Conservation (phyloP, 2,113 vertebrate species). For the cattle (Bos taurus) region DNA sequence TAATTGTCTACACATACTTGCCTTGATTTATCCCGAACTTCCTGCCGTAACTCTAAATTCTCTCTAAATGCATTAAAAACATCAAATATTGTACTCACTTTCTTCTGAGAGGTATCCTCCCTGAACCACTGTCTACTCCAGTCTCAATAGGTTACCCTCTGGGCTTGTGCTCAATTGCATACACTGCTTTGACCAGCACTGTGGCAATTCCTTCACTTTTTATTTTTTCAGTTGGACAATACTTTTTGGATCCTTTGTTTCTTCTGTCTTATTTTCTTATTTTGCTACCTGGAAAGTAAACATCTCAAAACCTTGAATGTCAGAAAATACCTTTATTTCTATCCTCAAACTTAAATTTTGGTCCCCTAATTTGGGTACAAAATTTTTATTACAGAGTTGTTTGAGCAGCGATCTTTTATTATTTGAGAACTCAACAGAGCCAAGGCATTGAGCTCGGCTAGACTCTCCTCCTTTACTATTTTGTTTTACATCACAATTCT, state of each 20-base stretch:
- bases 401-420: background rate
- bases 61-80: background rate
- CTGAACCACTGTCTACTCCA: background rate
- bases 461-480: background rate
- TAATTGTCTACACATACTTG: background rate
- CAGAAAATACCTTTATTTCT: background rate
- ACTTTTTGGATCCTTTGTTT: background rate
- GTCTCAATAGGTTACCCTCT: rapidly evolving
- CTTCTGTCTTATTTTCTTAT: background rate
- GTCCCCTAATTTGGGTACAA: background rate
- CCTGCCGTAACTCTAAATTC: background rate
- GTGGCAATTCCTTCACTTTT: background rate
- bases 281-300: background rate
- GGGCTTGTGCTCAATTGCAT: background rate
- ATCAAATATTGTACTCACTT: background rate
- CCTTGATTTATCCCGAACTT: background rate
- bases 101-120: background rate
- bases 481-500: background rate
- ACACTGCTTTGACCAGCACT: background rate
- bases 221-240: background rate
- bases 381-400: background rate
- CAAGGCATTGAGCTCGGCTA: background rate
- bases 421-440: background rate
- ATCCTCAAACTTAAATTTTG: background rate
- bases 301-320: background rate